A percentile compares a stretch with the other conserved stretches of the same genome.
These are phyloP conservation scores for Acanthopagrus latus DNA, from an alignment of 2,797 vertebrate genomes.

Conservation along the genomic window DNA sequence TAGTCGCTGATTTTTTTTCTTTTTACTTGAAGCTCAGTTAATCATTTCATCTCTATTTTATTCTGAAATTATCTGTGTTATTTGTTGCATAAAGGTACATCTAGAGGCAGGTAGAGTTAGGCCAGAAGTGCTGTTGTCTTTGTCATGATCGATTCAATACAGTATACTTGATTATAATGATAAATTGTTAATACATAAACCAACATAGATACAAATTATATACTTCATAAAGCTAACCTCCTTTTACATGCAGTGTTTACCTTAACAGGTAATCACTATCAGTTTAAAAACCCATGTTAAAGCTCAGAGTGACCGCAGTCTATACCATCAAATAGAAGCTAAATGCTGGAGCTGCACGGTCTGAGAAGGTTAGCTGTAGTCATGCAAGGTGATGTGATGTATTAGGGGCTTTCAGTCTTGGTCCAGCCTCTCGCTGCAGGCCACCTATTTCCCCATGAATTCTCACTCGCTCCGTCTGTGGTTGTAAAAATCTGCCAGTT, in stretches of 20 bases:
- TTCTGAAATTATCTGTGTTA: neutral
- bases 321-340: conserved; percentile 3
- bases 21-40: neutral
- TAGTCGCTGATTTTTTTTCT: neutral
- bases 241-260: conserved; percentile 2
- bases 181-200: neutral
- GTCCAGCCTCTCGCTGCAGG: conserved; percentile 55
- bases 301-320: conserved; percentile 11
- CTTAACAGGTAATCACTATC: neutral
- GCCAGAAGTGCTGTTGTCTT: neutral
- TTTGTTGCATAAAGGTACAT: neutral
- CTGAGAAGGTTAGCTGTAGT: conserved; percentile 48
- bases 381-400: conserved; percentile 53
- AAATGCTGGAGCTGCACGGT: conserved; percentile 27
- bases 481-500: conserved; percentile 61
- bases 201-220: neutral
- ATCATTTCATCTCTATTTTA: neutral
- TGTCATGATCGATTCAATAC: neutral
- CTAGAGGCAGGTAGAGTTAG: neutral
- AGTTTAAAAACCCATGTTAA: conserved; percentile 17
- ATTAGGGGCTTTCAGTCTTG: conserved; percentile 53
- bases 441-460: conserved; percentile 51
- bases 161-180: neutral
- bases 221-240: neutral
- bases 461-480: conserved; percentile 39